A percentile compares a stretch with the other conserved stretches of the same genome.
These are phyloP conservation scores for Polydrusus cervinus DNA, from an alignment of 2,888 invertebrate species.

Conservation along the genomic window DNA sequence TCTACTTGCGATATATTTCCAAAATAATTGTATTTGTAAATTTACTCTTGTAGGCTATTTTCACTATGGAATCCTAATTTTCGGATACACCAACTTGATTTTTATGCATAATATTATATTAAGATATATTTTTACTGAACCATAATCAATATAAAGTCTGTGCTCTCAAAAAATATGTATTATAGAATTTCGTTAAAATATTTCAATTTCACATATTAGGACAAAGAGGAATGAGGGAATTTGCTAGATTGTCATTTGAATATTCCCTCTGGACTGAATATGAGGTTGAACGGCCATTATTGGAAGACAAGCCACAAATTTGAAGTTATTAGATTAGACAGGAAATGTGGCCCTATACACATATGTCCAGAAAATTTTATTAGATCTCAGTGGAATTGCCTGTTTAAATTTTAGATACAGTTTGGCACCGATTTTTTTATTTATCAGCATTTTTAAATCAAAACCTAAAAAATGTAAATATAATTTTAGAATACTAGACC, in stretches of 20 bases:
- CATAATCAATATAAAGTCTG: neutral
- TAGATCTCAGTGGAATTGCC: neutral
- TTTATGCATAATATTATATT: too few species aligned
- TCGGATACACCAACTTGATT: too few species aligned
- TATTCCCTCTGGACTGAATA: slow-evolving; percentile 8
- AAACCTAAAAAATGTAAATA: too few species aligned
- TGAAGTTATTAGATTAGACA: slow-evolving; percentile 12
- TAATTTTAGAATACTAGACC: too few species aligned
- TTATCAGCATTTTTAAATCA: too few species aligned
- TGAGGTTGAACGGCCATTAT: slow-evolving; percentile 9
- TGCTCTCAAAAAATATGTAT: neutral
- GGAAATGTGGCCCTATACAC: neutral
- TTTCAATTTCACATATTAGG: neutral
- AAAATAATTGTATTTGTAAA: too few species aligned
- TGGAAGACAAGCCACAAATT: slow-evolving; percentile 15
- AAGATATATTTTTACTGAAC: too few species aligned
- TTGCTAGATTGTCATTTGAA: slow-evolving; percentile 7
- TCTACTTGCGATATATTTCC: too few species aligned
- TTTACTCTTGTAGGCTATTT: too few species aligned
- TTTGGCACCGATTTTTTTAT: neutral
- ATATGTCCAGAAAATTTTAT: slow-evolving; percentile 1
- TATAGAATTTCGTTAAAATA: neutral
- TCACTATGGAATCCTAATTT: too few species aligned
- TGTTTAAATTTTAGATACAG: neutral
- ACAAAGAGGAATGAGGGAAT: slow-evolving; percentile 1